These are phyloP conservation scores for human DNA, from an alignment of 2,113 vertebrate species.

Conservation along the genomic window DNA sequence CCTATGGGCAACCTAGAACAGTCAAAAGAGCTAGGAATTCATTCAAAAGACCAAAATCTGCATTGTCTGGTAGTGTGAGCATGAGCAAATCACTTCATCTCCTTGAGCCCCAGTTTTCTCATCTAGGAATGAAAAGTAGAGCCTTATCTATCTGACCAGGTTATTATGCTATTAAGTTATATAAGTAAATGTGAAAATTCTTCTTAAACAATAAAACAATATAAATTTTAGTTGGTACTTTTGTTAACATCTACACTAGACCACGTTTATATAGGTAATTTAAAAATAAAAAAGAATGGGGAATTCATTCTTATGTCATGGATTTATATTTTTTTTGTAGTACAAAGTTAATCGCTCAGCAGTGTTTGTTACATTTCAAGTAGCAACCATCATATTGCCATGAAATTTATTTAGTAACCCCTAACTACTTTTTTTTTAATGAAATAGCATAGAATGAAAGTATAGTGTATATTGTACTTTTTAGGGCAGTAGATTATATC, in stretches of 20 bases:
- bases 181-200: background rate
- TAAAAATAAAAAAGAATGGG: background rate
- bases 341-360: background rate
- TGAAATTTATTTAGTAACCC: background rate
- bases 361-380: background rate
- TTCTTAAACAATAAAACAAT: background rate
- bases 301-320: background rate
- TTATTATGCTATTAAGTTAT: background rate
- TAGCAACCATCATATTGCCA: background rate
- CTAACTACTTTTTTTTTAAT: background rate
- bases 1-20: background rate
- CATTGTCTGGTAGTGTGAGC: background rate
- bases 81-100: background rate
- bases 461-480: background rate
- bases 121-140: background rate
- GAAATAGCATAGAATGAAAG: background rate
- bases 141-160: background rate
- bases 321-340: conserved; percentile 9
- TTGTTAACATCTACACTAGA: background rate
- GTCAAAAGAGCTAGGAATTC: background rate
- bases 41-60: background rate
- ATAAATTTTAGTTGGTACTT: background rate
- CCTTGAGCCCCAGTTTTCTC: background rate
- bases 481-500: background rate
- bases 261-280: background rate